A percentile compares a stretch with the other conserved stretches of the same genome.
These are phyloP conservation scores for Gymnocypris eckloni DNA, from an alignment of 2,797 vertebrate genomes.

Conservation along the genomic window DNA sequence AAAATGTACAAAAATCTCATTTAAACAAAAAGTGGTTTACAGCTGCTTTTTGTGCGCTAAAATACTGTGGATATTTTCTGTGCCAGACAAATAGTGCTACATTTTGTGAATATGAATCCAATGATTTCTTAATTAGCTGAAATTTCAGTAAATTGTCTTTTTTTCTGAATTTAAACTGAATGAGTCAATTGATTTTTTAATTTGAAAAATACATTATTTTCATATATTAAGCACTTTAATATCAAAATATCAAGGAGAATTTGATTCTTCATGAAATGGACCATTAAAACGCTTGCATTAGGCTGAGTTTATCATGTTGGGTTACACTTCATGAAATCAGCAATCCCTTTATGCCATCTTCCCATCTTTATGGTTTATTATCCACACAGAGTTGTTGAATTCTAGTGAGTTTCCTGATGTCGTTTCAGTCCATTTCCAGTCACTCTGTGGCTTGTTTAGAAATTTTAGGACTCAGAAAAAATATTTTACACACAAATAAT, in stretches of 20 bases:
- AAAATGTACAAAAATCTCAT: slow-evolving; percentile 1
- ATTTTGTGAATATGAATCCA: neutral
- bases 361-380: neutral
- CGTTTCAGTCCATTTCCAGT: neutral
- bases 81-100: neutral
- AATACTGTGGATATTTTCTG: neutral
- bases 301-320: neutral
- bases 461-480: neutral
- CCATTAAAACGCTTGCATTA: neutral
- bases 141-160: neutral
- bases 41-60: neutral
- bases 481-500: neutral
- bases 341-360: neutral
- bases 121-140: neutral
- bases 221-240: neutral
- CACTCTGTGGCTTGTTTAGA: neutral
- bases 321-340: neutral
- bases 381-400: neutral
- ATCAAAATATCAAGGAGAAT: neutral
- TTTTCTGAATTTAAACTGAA: neutral
- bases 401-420: neutral
- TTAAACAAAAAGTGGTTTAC: neutral
- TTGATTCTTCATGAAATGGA: neutral
- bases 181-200: too few relatives aligned
- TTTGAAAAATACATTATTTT: neutral